A percentile compares a stretch with the other conserved stretches of the same genome.
Conservation (phyloP, 2,797 vertebrate genomes). For the Lemur catta region DNA sequence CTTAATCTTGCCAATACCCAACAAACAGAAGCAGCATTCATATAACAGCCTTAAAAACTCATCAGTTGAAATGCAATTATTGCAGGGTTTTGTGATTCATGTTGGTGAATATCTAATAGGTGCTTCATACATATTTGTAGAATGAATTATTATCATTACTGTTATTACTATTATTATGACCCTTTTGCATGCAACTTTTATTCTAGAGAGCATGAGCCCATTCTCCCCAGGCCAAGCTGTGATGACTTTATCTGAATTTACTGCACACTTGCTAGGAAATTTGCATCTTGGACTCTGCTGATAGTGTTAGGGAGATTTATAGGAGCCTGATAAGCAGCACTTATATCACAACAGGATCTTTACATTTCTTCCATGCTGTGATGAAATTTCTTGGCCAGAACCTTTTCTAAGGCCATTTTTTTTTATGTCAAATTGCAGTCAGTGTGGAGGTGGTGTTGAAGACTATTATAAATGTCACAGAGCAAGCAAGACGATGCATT, state of each 20-base stretch:
- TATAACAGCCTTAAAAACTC: neutral
- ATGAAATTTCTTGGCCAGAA: neutral
- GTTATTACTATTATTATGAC: neutral
- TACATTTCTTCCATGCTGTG: neutral
- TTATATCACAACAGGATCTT: neutral
- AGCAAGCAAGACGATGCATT: neutral
- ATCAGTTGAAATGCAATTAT: neutral
- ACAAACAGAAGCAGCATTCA: fast-evolving
- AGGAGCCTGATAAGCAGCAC: neutral
- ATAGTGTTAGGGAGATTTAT: neutral
- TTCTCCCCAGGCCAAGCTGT: neutral
- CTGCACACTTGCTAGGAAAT: neutral
- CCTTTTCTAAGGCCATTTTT: neutral
- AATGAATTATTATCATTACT: neutral
- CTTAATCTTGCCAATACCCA: neutral
- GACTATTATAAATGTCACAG: neutral
- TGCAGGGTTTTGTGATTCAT: neutral
- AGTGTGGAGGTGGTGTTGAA: neutral
- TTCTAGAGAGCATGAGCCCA: neutral
- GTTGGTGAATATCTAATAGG: neutral
- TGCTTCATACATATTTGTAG: neutral
- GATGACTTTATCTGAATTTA: neutral
- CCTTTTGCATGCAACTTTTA: neutral
- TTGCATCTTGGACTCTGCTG: neutral
- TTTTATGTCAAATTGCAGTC: neutral